These are phyloP conservation scores for Pantherophis guttatus DNA, from an alignment of 2,113 vertebrate genomes.

Conservation along the genomic window DNA sequence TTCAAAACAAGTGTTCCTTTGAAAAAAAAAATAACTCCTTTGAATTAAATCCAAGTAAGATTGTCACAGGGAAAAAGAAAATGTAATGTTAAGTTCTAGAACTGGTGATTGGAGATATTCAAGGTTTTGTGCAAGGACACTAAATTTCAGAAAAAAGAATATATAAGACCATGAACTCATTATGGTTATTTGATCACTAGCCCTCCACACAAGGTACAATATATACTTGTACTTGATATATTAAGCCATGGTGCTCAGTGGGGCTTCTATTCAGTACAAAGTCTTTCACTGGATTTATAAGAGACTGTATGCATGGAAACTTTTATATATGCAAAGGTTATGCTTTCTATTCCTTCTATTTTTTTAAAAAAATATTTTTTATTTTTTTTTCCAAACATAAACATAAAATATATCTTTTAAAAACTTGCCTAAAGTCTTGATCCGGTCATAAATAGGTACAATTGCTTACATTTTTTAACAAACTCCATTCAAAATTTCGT, in stretches of 20 bases:
- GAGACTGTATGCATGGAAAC: not conserved
- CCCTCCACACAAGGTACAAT: not conserved
- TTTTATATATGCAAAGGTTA: not conserved
- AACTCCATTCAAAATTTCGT: too few relatives aligned
- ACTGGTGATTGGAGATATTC: not conserved
- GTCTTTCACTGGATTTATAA: not conserved
- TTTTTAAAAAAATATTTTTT: too few relatives aligned
- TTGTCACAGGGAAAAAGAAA: not conserved
- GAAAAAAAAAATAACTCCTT: not conserved
- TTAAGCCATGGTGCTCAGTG: not conserved
- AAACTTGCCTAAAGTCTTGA: too few relatives aligned
- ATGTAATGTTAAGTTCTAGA: not conserved
- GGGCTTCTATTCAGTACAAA: not conserved
- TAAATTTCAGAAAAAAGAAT: not conserved
- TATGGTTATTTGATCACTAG: not conserved
- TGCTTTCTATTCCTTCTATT: not conserved
- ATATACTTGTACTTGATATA: not conserved
- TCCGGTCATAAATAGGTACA: too few relatives aligned
- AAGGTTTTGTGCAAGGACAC: not conserved
- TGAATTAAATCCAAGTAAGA: not conserved
- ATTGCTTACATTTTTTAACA: too few relatives aligned
- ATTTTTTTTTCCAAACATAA: too few relatives aligned
- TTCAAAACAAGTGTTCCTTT: not conserved
- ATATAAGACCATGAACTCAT: not conserved
- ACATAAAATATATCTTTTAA: too few relatives aligned